Evolutionary conservation across 1,140 invertebrate species (phyloP).

Genomic region (Chymomyza costata): DNA sequence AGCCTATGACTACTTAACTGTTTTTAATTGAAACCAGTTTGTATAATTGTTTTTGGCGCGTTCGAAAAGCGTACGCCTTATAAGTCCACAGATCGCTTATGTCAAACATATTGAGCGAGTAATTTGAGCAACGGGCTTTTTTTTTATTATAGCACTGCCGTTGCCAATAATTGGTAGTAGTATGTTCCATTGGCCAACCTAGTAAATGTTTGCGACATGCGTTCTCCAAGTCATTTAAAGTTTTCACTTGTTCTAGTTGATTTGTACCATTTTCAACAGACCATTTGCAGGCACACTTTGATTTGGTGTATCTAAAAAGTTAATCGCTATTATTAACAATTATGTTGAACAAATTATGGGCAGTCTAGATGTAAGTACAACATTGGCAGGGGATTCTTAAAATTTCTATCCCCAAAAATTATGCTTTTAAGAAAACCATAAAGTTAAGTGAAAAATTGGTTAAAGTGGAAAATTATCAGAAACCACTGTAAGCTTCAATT

Average conservation of each 20-base stretch:
- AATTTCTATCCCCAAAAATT: too few relatives aligned
- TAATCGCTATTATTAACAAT: conserved; percentile 59
- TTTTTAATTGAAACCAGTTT: conserved; percentile 72
- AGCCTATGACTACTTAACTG: conserved; percentile 51
- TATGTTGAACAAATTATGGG: conserved; percentile 56
- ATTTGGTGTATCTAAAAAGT: conserved; percentile 48
- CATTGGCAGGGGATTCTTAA: too few relatives aligned
- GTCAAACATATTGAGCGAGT: conserved; percentile 60
- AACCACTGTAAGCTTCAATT: too few relatives aligned
- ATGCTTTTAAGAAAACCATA: too few relatives aligned
- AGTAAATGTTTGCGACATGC: background rate
- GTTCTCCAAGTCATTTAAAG: conserved; percentile 16
- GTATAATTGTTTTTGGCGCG: conserved; percentile 59
- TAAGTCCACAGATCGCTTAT: conserved; percentile 65
- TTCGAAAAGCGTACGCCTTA: conserved; percentile 35
- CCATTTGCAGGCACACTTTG: conserved; percentile 22
- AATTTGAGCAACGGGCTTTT: conserved; percentile 41
- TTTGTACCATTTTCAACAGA: conserved; percentile 12
- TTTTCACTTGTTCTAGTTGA: conserved; percentile 61
- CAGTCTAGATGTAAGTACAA: too few relatives aligned
- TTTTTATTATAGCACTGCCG: too few relatives aligned
- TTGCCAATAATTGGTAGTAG: too few relatives aligned
- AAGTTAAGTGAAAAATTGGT: too few relatives aligned
- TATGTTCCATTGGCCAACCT: conserved; percentile 8
- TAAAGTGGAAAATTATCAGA: too few relatives aligned